Conservation (phyloP, 2,797 vertebrate genomes). For the Leptodactylus fallax region DNA sequence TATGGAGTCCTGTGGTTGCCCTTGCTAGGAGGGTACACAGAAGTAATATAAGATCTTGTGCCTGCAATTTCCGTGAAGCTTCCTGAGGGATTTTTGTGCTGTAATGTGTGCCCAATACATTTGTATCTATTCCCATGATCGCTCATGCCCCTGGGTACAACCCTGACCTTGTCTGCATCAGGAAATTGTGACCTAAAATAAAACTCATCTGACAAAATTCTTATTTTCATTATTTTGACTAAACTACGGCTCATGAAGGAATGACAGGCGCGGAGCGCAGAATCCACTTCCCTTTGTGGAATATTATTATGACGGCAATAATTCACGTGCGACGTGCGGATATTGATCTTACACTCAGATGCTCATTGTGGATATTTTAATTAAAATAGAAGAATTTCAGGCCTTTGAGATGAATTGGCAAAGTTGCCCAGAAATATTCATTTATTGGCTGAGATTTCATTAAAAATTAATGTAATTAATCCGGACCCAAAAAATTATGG, state of each 20-base stretch:
- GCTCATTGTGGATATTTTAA: constrained; percentile 46
- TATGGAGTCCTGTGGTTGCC: too few relatives aligned
- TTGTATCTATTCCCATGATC: too few relatives aligned
- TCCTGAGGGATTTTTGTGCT: too few relatives aligned
- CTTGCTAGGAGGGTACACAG: too few relatives aligned
- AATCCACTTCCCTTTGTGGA: too few relatives aligned
- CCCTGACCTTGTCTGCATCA: too few relatives aligned
- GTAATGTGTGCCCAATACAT: too few relatives aligned
- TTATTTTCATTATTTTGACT: neutral
- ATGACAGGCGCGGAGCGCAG: neutral
- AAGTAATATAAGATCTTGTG: too few relatives aligned
- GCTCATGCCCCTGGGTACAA: too few relatives aligned
- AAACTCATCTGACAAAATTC: neutral
- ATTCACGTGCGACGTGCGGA: constrained; percentile 25
- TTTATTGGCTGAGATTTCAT: neutral
- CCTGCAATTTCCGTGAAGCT: too few relatives aligned
- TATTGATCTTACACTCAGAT: constrained; percentile 30
- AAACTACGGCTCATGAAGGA: neutral
- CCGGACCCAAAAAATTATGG: neutral
- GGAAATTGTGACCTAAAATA: neutral
- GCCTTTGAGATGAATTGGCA: neutral
- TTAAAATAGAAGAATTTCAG: constrained; percentile 41
- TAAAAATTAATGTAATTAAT: constrained; percentile 44
- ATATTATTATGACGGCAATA: too few relatives aligned
- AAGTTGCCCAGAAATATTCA: too few relatives aligned